Evolutionary conservation across 1,140 invertebrate genomes (phyloP).

Genomic region (Calycopis cecrops): DNA sequence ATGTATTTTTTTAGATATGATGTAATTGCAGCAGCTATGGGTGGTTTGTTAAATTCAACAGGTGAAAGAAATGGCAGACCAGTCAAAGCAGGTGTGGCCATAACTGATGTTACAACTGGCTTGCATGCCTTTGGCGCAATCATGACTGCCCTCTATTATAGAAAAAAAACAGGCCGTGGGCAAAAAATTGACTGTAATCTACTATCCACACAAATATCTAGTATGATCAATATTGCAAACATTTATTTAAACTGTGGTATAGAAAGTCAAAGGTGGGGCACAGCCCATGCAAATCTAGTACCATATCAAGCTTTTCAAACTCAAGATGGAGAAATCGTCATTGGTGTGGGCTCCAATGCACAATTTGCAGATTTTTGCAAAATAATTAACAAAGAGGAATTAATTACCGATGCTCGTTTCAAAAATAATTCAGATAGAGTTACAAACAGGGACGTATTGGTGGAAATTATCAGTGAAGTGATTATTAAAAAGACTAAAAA

Average conservation of each 20-base stretch:
- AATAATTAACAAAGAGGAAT: conserved; percentile 77
- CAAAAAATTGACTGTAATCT: conserved; percentile 96
- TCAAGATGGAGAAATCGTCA: conserved; percentile 87
- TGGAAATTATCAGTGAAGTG: conserved; percentile 77
- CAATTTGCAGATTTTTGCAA: conserved; percentile 86
- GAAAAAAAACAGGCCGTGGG: conserved; percentile 85
- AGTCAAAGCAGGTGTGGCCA: conserved; percentile 93
- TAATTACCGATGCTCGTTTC: conserved; percentile 81
- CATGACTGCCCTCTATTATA: conserved; percentile 90
- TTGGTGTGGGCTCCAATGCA: conserved; percentile 87
- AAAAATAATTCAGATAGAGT: conserved; percentile 85
- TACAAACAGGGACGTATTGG: conserved; percentile 82
- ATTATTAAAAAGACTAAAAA: conserved; percentile 82
- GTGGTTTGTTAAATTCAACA: conserved; percentile 93
- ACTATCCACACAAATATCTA: conserved; percentile 93
- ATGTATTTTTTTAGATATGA: conserved; percentile 81
- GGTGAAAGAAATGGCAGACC: conserved; percentile 89
- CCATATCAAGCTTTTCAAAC: conserved; percentile 94
- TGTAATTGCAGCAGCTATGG: conserved; percentile 94
- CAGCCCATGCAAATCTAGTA: conserved; percentile 95
- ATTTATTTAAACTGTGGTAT: conserved; percentile 93
- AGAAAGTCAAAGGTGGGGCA: conserved; percentile 88
- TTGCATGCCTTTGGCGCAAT: conserved; percentile 97
- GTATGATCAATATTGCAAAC: conserved; percentile 91
- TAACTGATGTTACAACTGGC: conserved; percentile 95